Percentiles rank a stretch among this genome's conserved stretches.
Conservation (phyloP, 92 coral and sea anemone species). For the Pocillopora grandis region DNA sequence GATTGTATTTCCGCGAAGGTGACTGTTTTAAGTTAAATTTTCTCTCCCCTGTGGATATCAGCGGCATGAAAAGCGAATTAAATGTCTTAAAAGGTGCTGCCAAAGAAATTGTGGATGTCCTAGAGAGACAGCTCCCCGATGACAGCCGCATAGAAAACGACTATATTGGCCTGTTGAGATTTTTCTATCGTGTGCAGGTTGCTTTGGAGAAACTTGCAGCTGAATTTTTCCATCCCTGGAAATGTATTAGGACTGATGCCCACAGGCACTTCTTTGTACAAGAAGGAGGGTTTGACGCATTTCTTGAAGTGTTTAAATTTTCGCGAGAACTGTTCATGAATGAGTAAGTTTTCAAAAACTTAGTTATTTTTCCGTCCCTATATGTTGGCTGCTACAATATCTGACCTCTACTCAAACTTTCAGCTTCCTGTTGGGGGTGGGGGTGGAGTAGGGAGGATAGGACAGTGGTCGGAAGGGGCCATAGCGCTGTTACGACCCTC, state of each 20-base stretch:
- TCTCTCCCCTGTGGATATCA: slow-evolving; percentile 52
- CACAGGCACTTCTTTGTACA: slow-evolving; percentile 85
- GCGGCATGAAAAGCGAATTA: slow-evolving; percentile 35
- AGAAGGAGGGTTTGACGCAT: slow-evolving; percentile 75
- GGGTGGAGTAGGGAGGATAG: too few species aligned
- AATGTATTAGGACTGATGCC: slow-evolving; percentile 46
- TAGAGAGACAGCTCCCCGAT: slow-evolving; percentile 12
- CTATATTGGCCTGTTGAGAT: background rate
- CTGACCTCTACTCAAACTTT: background rate
- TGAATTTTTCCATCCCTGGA: slow-evolving; percentile 68
- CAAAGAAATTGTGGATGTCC: slow-evolving; percentile 28
- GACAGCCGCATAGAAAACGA: background rate
- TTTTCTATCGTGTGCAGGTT: background rate
- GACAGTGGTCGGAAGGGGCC: too few species aligned
- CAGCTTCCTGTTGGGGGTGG: too few species aligned
- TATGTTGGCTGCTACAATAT: too few species aligned
- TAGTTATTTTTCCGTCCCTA: too few species aligned
- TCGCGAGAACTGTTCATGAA: slow-evolving; percentile 36
- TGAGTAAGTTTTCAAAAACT: background rate
- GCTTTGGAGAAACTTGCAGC: slow-evolving; percentile 14
- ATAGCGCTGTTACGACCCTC: too few species aligned
- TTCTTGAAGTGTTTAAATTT: slow-evolving; percentile 59
- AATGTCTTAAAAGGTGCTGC: slow-evolving; percentile 49
- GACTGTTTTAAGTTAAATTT: slow-evolving; percentile 60
- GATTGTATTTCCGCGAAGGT: slow-evolving; percentile 69